Base-by-base conservation (phyloP, 1,140 invertebrate species). In the Zaprionus inermis region DNA sequence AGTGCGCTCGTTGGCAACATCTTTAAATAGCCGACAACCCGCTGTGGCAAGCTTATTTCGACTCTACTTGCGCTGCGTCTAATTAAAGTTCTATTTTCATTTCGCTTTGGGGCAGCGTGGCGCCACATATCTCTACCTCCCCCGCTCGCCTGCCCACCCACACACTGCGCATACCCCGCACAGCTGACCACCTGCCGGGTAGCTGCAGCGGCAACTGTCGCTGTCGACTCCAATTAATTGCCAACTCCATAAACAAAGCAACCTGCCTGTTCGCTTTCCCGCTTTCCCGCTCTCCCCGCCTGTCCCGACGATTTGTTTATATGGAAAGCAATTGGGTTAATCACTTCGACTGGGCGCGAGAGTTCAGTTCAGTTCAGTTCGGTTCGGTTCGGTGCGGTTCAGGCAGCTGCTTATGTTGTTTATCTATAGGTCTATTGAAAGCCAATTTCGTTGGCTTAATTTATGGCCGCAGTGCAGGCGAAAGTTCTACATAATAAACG, bases 11-110 rank as follows among this genome's bases (percentile, higher is more conserved):
- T n/a, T 28, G 24, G 81, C 58, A 71, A 78, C 54, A 34, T 52
- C 79, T 85, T 86, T 85, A 85, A 85, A 82, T 73, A 82, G 76
- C 72, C 56, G 61, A 71, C 58, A 73, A 64, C 82, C 79, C 70
- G 82, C 82, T 76, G 81, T 59, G 70, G 57, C 38, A 20, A 58
- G 44, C 68, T 79, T 79, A 76, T 83, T 69, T 72, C 57, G 64
- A 36, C 52, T 63, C 52, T 22, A 52, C 66, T 78, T 54, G 24
- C 60, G 44, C 44, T 52, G 76, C 79, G 63, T 79, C 82, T 86
- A 86, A 85, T 85, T 85, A 85, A 88, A 85, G 82, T 85, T 85
- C 79, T 79, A 88, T 85, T 88, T 88, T 69, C 82, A 85, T 82
- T 78, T 88, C 83, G 81, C 76, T 28, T 5, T 28, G 66, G 70